Conservation (phyloP, 2,113 vertebrate species). For the Anoplopoma fimbria region DNA sequence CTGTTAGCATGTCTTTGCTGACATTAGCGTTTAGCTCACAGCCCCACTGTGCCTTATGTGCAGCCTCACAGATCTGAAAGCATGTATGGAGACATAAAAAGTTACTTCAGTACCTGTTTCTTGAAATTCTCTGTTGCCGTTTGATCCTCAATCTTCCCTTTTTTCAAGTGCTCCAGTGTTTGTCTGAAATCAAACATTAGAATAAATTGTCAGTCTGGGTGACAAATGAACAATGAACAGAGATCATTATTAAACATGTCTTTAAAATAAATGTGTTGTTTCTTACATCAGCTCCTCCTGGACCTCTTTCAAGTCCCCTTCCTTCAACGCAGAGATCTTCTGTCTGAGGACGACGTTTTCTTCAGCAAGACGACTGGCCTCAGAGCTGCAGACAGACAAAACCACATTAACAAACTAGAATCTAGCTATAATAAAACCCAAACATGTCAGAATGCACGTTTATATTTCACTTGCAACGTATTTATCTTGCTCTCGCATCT, state of each 20-base stretch:
- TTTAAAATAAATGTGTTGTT: neutral
- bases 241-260: neutral
- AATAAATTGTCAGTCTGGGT: neutral
- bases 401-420: neutral
- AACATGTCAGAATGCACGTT: neutral
- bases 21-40: neutral
- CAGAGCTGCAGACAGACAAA: constrained; percentile 77
- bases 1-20: neutral
- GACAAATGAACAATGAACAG: neutral
- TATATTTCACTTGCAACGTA: neutral
- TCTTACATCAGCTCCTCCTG: constrained; percentile 89
- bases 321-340: constrained; percentile 85
- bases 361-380: constrained; percentile 88
- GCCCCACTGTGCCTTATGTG: no score
- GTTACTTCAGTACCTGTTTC: constrained; percentile 84
- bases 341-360: constrained; percentile 86
- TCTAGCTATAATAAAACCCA: neutral
- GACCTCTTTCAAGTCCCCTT: constrained; percentile 86
- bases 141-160: constrained; percentile 86
- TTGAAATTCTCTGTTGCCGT: constrained; percentile 87
- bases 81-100: neutral
- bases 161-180: constrained; percentile 86
- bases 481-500: neutral
- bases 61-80: neutral
- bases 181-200: constrained; percentile 77